phyloP scores from a whole-genome alignment of 1,140 invertebrate species.

The Drosophila bipectinata region DNA sequence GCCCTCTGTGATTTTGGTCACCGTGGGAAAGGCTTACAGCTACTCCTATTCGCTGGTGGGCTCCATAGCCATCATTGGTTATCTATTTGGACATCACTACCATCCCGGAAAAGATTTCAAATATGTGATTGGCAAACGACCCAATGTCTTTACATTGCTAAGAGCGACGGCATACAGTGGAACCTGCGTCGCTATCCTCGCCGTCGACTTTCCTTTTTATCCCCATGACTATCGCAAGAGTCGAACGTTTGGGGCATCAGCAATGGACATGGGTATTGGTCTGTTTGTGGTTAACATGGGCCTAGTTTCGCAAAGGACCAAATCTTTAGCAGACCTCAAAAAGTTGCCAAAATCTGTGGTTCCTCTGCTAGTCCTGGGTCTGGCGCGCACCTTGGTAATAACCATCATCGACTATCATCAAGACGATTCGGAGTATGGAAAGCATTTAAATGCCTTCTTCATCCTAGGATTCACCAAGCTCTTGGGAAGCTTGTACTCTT shows the following conservation, averaged over 20 bases:
- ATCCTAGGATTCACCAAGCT: slow-evolving; percentile 94
- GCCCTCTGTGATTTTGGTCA: slow-evolving; percentile 50
- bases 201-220: slow-evolving; percentile 96
- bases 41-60: slow-evolving; percentile 11
- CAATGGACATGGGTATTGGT: slow-evolving; percentile 98
- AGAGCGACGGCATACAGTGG: slow-evolving; percentile 90
- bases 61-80: neutral
- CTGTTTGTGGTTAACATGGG: slow-evolving; percentile 95
- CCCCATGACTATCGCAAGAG: slow-evolving; percentile 94
- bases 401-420: slow-evolving; percentile 91
- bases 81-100: slow-evolving; percentile 8
- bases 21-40: slow-evolving; percentile 26
- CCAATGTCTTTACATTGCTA: slow-evolving; percentile 76
- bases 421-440: slow-evolving; percentile 95
- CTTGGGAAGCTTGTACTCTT: slow-evolving; percentile 85
- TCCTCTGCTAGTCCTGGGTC: slow-evolving; percentile 89
- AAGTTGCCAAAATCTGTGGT: slow-evolving; percentile 82
- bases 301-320: slow-evolving; percentile 86
- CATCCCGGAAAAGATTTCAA: neutral
- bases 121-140: slow-evolving; percentile 50
- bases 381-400: slow-evolving; percentile 87
- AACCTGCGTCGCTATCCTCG: slow-evolving; percentile 93
- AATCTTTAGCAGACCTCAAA: slow-evolving; percentile 55
- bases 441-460: slow-evolving; percentile 99
- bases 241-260: slow-evolving; percentile 92